Percentiles rank a stretch among this genome's conserved stretches.
These are phyloP conservation scores for Crocallis elinguaria DNA, from an alignment of 2,888 invertebrate genomes.

Conservation along the genomic window DNA sequence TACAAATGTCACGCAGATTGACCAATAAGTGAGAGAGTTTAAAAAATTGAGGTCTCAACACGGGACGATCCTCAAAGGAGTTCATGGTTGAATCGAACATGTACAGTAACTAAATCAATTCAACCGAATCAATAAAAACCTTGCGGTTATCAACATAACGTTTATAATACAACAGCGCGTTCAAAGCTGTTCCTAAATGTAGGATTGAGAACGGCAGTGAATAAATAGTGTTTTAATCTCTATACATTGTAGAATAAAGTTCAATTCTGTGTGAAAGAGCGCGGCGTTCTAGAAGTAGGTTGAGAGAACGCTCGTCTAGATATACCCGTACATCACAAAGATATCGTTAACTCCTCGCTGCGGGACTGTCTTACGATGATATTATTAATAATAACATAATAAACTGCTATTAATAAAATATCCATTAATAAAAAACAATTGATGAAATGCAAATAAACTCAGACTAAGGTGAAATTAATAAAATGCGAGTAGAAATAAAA, in stretches of 20 bases:
- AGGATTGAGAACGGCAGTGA: conserved; percentile 72
- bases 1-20: conserved; percentile 79
- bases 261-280: conserved; percentile 59
- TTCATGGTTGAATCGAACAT: conserved; percentile 83
- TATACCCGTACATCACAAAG: conserved; percentile 79
- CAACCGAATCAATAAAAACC: conserved; percentile 48
- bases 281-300: conserved; percentile 81
- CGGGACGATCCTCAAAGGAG: conserved; percentile 82
- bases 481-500: neutral
- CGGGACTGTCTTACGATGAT: conserved; percentile 33
- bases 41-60: conserved; percentile 82
- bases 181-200: conserved; percentile 74
- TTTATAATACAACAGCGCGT: conserved; percentile 59
- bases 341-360: conserved; percentile 69
- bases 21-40: conserved; percentile 81
- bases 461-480: too few species aligned
- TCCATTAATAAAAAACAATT: neutral
- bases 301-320: conserved; percentile 79
- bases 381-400: conserved; percentile 4
- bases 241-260: conserved; percentile 63
- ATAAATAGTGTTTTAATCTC: conserved; percentile 69
- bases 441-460: neutral
- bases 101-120: conserved; percentile 64
- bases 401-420: conserved; percentile 34
- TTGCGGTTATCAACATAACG: conserved; percentile 55